Conservation (phyloP, 2,888 invertebrate species). For the Eristalinus aeneus region DNA sequence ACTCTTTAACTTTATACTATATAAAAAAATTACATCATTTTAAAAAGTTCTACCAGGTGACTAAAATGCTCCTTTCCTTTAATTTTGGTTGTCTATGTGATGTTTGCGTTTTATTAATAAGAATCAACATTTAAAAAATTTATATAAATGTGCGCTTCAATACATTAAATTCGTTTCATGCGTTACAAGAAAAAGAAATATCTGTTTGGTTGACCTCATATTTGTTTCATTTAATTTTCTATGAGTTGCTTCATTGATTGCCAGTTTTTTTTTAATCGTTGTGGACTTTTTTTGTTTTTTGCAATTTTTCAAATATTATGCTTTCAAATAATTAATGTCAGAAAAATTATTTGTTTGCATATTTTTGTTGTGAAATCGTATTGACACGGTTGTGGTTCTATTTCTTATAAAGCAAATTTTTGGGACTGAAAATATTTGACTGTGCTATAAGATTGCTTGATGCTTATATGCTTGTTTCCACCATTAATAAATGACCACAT, state of each 20-base stretch:
- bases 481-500: too few relatives aligned
- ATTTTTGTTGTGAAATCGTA: too few relatives aligned
- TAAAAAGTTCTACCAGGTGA: conserved; percentile 78
- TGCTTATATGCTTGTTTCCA: too few relatives aligned
- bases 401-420: too few relatives aligned
- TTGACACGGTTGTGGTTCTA: too few relatives aligned
- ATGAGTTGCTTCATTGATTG: too few relatives aligned
- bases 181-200: background rate
- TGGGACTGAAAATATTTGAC: too few relatives aligned
- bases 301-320: background rate
- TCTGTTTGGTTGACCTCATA: background rate
- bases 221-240: background rate
- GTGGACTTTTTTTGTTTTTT: conserved; percentile 6
- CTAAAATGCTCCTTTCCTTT: conserved; percentile 74
- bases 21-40: conserved; percentile 17
- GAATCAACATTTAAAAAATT: background rate
- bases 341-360: too few relatives aligned
- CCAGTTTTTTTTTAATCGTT: background rate
- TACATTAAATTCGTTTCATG: background rate
- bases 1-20: conserved; percentile 25
- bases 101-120: conserved; percentile 1
- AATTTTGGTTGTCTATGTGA: conserved; percentile 63
- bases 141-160: background rate
- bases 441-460: too few relatives aligned
- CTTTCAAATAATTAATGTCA: too few relatives aligned